Conservation (phyloP, 2,113 vertebrate genomes). For the Scatophagus argus region DNA sequence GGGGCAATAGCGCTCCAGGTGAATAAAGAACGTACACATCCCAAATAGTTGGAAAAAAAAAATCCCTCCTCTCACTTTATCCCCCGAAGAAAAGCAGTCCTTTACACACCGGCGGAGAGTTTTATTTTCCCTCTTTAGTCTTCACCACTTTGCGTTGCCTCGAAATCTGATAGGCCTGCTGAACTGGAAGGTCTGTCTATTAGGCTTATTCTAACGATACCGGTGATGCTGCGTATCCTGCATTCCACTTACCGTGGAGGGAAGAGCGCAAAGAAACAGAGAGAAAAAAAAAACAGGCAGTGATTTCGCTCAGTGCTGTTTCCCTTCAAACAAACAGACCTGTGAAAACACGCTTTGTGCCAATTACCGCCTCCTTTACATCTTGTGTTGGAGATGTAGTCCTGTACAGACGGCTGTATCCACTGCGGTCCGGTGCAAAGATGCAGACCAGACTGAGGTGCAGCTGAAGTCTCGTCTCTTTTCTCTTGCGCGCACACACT, state of each 20-base stretch:
- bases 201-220: conserved; percentile 39
- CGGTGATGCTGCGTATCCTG: conserved; percentile 71
- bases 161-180: conserved; percentile 28
- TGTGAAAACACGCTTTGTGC: conserved; percentile 10
- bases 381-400: conserved; percentile 5
- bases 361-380: conserved; percentile 21
- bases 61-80: conserved; percentile 57
- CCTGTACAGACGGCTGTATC: conserved; percentile 27
- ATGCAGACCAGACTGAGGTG: conserved; percentile 68
- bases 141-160: conserved; percentile 14
- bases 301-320: conserved; percentile 27
- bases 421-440: conserved; percentile 67
- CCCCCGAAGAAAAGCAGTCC: conserved; percentile 41
- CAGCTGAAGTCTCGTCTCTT: conserved; percentile 48
- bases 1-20: conserved; percentile 29
- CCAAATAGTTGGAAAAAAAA: conserved; percentile 62
- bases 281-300: conserved; percentile 7
- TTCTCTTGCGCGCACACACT: conserved; percentile 27
- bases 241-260: conserved; percentile 53
- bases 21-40: conserved; percentile 63
- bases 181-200: conserved; percentile 44
- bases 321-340: conserved; percentile 22
- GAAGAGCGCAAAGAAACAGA: conserved; percentile 40
- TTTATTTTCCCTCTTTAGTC: conserved; percentile 31
- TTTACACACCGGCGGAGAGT: conserved; percentile 37